Evolutionary conservation across 2,888 invertebrate genomes (phyloP).

Genomic region (Euplexia lucipara): DNA sequence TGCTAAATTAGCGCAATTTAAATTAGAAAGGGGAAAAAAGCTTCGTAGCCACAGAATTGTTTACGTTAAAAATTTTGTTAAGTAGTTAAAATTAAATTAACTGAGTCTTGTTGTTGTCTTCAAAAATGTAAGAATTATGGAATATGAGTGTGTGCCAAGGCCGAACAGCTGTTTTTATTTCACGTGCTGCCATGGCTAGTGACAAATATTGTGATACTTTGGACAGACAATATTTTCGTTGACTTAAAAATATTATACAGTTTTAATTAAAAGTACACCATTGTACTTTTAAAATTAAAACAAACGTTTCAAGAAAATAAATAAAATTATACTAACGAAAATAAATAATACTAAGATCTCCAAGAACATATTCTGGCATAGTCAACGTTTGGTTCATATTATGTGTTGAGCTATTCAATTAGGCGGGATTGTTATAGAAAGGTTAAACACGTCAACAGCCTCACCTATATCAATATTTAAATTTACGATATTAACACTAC

Average conservation of each 20-base stretch:
- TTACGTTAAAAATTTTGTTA: neutral
- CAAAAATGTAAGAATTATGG: slow-evolving; percentile 47
- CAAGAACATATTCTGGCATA: neutral
- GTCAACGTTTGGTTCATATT: slow-evolving; percentile 6
- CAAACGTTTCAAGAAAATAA: too few relatives aligned
- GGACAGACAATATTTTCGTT: neutral
- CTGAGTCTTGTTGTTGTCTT: slow-evolving; percentile 6
- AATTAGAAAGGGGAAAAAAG: slow-evolving; percentile 1
- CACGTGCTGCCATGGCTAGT: slow-evolving; percentile 28
- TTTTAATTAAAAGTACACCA: too few relatives aligned
- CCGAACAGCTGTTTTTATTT: slow-evolving; percentile 56
- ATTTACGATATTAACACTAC: slow-evolving; percentile 68
- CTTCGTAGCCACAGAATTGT: neutral
- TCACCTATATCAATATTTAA: slow-evolving; percentile 65
- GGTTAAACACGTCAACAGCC: slow-evolving; percentile 47
- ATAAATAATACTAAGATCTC: neutral
- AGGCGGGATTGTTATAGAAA: neutral
- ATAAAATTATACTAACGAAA: too few relatives aligned
- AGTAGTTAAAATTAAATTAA: slow-evolving; percentile 25
- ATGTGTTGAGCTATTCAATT: too few relatives aligned
- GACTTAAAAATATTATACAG: slow-evolving; percentile 21
- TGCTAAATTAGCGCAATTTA: slow-evolving; percentile 11
- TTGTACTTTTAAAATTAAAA: neutral
- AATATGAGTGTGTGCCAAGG: slow-evolving; percentile 51
- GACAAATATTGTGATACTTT: slow-evolving; percentile 33